Evolutionary conservation across 2,797 vertebrate species (phyloP), one percentile per base, ranked within the genome.

Genomic region (Nyctibius grandis): DNA sequence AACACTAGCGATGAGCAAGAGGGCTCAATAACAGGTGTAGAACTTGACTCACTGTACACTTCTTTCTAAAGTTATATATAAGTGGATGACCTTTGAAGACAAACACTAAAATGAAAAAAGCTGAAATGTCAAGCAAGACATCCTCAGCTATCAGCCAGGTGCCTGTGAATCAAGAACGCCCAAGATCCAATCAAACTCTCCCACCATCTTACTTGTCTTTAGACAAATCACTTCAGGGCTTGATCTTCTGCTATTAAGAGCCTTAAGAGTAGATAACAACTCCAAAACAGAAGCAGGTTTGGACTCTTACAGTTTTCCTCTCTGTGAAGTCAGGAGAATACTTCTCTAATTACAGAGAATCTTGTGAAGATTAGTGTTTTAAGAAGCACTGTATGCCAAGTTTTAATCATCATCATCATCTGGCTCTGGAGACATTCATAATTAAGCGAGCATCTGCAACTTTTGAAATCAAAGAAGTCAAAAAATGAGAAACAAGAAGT

Each of bases 81-180:
- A 94, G 47, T 50, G 56, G 51, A 87, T 85, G 87, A 95, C 87
- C 89, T 97, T 95, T 93, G 76, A 80, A 92, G 69, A 86, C 42
- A 85, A 86, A 91, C 75, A 69, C 59, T 78, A 36, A 94, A 88
- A 70, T 70, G 74, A 82, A 95, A 89, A 91, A 82, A 74, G 88
- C 63, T 74, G 83, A 96, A 97, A 94, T 95, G 93, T 96, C 95
- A 97, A 96, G 94, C 61, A 91, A 96, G 86, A 94, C 78, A 67
- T 94, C 89, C 80, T 95, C 72, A 92, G 93, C 81, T 89, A 85
- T 85, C 81, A 96, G 86, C 68, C 92, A 95, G 92, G 91, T 96
- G 94, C 68, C 81, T 73, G 61, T 19, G 82, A 81, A 93, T 81
- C 31, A 78, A 85, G 34, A 95, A 96, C 38, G 89, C 31, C 63